phyloP scores from a whole-genome alignment of 2,797 vertebrate genomes.

The Anguilla megastoma region DNA sequence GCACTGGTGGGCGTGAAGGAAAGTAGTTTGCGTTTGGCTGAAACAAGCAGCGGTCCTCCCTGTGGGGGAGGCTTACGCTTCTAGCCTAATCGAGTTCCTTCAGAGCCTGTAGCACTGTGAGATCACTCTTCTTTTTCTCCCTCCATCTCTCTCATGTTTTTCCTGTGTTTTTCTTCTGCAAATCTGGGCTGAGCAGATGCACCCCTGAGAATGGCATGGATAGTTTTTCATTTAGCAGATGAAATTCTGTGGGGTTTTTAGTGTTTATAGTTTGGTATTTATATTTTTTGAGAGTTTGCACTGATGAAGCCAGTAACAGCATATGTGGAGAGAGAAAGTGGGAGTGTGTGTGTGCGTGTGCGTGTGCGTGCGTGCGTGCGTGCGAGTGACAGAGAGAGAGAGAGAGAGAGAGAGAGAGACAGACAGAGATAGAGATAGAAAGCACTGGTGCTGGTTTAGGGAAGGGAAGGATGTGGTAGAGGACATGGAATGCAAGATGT shows the following conservation, averaged over 20 bases:
- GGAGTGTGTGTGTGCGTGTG: not conserved
- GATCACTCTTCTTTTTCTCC: constrained; percentile 23
- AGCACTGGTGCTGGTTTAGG: not conserved
- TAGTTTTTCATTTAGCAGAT: not conserved
- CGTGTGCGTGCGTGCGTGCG: no score
- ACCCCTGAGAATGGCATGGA: not conserved
- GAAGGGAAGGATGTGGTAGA: constrained; percentile 6
- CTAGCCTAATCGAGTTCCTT: not conserved
- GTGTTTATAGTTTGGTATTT: not conserved
- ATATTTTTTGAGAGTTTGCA: not conserved
- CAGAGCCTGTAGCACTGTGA: not conserved
- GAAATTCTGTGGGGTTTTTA: not conserved
- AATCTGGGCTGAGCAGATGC: not conserved
- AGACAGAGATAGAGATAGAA: not conserved
- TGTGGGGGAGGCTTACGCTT: constrained; percentile 29
- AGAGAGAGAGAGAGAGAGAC: not conserved
- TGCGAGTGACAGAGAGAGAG: no score
- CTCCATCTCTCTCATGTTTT: constrained; percentile 7
- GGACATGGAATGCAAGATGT: constrained; percentile 35
- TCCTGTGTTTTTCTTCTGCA: not conserved
- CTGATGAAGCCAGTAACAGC: not conserved
- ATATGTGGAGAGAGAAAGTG: no score
- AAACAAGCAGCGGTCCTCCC: constrained; percentile 31
- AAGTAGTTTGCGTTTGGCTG: not conserved
- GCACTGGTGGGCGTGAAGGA: not conserved